Base-by-base conservation (phyloP, 2,888 invertebrate genomes). In the Branchipolynoe longqiensis region DNA sequence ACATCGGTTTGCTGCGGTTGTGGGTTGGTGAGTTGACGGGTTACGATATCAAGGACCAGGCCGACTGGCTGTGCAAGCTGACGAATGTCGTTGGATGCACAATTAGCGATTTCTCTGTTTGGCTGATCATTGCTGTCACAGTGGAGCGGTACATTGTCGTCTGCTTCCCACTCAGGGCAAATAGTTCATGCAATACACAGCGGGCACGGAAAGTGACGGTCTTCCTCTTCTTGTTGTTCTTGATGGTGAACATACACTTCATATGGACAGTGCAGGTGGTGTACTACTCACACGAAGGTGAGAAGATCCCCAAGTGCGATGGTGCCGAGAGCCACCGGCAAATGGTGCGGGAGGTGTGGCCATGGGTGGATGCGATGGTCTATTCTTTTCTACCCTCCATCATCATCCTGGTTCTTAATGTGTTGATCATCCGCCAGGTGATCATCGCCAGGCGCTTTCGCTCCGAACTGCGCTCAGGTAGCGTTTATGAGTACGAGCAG, bases 111-210 rank as follows among this genome's bases (percentile, higher is more conserved):
- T 88, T 89, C 25, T 91, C 91, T 0, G 92, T 92, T 0, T 92
- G 92, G 92, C 87, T 92, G 14, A 92, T 93, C 69, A 90, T 92
- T n/a, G 92, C 92, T 0, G 91, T 93, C 8, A 93, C 93, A 0
- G 89, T 92, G 25, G 93, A 93, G 87, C 86, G 93, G 14, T 92
- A 90, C 74, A 90, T 92, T 38, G 92, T 92, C 8, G 92, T 92
- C 0, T 91, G 91, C 73, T 89, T 90, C 41, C 92, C 92, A 0
- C 88, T 92, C 0, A 88, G 89, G 28, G 92, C 92, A 6, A 90
- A 88, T 31, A 82, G 88, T 36, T 88, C 91, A 74, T 92, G 91
- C 86, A 91, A 90, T 83, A 86, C 89, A 22, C 85, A 87, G 8
- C 87, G 91, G 56, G 92, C 92, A 0, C 89, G 89, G 62, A 90